Evolutionary conservation across 2,888 invertebrate species (phyloP).

Genomic region (Hirtodrosophila confusa): DNA sequence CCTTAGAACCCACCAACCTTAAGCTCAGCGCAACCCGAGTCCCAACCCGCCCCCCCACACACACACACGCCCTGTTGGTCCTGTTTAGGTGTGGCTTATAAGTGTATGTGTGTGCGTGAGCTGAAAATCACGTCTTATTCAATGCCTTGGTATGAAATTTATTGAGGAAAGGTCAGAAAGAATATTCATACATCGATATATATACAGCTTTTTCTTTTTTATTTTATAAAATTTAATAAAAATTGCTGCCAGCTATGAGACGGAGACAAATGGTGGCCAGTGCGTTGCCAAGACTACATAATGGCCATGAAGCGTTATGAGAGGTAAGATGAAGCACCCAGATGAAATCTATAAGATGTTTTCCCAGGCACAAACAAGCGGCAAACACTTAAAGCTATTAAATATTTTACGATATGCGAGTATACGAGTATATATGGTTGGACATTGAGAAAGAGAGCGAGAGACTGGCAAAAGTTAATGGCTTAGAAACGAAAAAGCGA

Average conservation of each 20-base stretch:
- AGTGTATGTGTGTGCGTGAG: conserved; percentile 46
- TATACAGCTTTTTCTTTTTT: conserved; percentile 23
- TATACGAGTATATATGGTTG: conserved; percentile 3
- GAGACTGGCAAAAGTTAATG: conserved; percentile 62
- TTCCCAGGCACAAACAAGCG: conserved; percentile 28
- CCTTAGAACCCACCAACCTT: conserved; percentile 30
- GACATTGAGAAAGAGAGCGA: conserved; percentile 1
- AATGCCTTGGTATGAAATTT: conserved; percentile 65
- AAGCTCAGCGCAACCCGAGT: conserved; percentile 11
- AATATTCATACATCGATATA: conserved; percentile 74
- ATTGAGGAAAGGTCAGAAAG: conserved; percentile 73
- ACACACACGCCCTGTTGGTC: conserved; percentile 9
- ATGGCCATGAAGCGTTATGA: conserved; percentile 26
- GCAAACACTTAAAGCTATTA: conserved; percentile 76
- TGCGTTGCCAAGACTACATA: conserved; percentile 45
- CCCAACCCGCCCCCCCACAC: not conserved
- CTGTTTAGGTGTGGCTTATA: conserved; percentile 66
- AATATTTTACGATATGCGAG: conserved; percentile 70
- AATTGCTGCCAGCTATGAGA: conserved; percentile 60
- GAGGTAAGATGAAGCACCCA: conserved; percentile 28
- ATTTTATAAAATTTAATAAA: conserved; percentile 68
- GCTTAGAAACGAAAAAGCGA: conserved; percentile 70
- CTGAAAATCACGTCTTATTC: conserved; percentile 74
- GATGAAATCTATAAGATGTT: conserved; percentile 3
- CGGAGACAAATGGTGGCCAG: conserved; percentile 67